Evolutionary conservation across 2,113 vertebrate genomes (phyloP).

Genomic region (Cygnus buccinator): DNA sequence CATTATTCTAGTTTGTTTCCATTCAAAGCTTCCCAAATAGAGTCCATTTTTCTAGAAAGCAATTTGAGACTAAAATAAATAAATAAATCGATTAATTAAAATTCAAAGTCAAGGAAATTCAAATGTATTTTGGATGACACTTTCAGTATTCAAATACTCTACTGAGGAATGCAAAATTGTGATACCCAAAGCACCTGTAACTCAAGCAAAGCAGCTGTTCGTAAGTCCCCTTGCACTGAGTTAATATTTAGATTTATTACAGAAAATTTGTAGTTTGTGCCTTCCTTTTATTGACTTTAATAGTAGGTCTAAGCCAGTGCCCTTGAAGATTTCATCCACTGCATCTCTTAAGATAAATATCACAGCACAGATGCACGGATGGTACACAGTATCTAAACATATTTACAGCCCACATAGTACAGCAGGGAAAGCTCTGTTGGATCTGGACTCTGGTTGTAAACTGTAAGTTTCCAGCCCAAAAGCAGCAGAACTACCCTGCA

Average conservation of each 20-base stretch:
- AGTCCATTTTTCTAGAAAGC: background rate
- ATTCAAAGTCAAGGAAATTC: background rate
- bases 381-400: accelerated
- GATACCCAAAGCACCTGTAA: background rate
- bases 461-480: background rate
- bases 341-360: background rate
- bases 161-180: background rate
- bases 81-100: background rate
- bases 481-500: background rate
- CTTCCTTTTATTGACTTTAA: background rate
- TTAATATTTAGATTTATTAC: background rate
- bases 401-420: background rate
- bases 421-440: background rate
- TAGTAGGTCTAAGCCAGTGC: background rate
- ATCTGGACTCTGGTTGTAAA: background rate
- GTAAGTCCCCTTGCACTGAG: background rate
- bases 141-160: background rate
- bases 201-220: background rate
- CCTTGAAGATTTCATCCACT: background rate
- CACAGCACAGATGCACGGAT: accelerated
- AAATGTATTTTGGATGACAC: background rate
- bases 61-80: background rate
- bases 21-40: background rate
- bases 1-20: background rate
- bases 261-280: background rate